Percentiles rank a stretch among this genome's conserved stretches.
These are phyloP conservation scores for Hylaeus anthracinus DNA, from an alignment of 1,140 invertebrate genomes.

Conservation along the genomic window DNA sequence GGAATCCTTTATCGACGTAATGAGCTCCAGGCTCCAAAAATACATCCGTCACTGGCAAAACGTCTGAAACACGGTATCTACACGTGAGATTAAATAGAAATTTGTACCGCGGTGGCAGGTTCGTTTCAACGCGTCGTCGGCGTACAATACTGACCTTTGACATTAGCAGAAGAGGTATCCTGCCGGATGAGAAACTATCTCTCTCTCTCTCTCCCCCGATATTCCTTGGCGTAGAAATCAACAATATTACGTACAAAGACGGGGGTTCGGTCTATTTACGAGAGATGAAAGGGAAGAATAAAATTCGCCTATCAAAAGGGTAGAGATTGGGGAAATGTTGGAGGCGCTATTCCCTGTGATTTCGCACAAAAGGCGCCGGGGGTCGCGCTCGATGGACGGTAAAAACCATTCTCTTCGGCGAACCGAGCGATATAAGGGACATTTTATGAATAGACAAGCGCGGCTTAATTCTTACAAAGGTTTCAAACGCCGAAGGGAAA, in stretches of 20 bases:
- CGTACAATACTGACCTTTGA: slow-evolving; percentile 31
- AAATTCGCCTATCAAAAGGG: slow-evolving; percentile 28
- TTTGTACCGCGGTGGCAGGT: neutral
- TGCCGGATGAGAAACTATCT: neutral
- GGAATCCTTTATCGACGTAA: too few species aligned
- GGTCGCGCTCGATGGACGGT: slow-evolving; percentile 33
- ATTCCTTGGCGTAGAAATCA: neutral
- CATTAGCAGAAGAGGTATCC: slow-evolving; percentile 9
- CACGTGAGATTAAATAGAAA: slow-evolving; percentile 12
- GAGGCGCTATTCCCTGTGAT: neutral
- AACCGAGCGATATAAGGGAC: slow-evolving; percentile 9
- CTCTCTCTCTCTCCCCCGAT: neutral
- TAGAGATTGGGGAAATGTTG: slow-evolving; percentile 22
- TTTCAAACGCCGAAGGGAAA: neutral
- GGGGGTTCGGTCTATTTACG: slow-evolving; percentile 2
- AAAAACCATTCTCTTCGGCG: slow-evolving; percentile 13
- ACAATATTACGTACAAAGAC: slow-evolving; percentile 5
- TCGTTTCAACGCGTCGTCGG: neutral
- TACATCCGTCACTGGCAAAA: neutral
- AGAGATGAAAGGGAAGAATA: slow-evolving; percentile 4
- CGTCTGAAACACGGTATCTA: neutral
- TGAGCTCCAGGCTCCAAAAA: too few species aligned
- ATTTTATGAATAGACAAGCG: slow-evolving; percentile 40
- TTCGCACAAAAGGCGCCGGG: slow-evolving; percentile 19
- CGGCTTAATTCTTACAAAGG: slow-evolving; percentile 19